These are phyloP conservation scores for Venusia cambrica DNA, from an alignment of 2,888 invertebrate genomes.

Conservation along the genomic window DNA sequence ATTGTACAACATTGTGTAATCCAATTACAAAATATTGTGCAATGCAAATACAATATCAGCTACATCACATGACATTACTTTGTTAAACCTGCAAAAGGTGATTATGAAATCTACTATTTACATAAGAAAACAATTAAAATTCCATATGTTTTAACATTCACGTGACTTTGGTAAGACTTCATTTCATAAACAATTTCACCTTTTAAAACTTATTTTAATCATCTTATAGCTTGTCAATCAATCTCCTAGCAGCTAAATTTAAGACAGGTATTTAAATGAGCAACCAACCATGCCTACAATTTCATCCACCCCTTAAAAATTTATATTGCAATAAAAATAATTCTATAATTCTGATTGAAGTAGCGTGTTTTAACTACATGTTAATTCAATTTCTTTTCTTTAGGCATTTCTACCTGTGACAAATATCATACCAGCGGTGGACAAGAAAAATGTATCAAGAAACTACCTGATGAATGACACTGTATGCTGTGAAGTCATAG, in stretches of 20 bases:
- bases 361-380: too few species aligned
- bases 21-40: too few species aligned
- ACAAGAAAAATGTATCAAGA: conserved; percentile 89
- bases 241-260: too few species aligned
- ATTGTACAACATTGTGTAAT: conserved; percentile 27
- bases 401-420: conserved; percentile 85
- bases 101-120: background rate
- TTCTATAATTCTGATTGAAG: background rate
- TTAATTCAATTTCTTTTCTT: conserved; percentile 16
- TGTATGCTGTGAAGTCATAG: conserved; percentile 93
- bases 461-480: conserved; percentile 91
- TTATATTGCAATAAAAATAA: too few species aligned
- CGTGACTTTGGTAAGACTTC: background rate
- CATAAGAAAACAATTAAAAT: conserved; percentile 9
- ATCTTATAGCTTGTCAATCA: too few species aligned
- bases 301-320: too few species aligned
- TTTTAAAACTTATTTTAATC: background rate
- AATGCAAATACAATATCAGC: too few species aligned
- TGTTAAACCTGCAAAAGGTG: too few species aligned
- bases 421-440: conserved; percentile 88
- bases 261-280: too few species aligned
- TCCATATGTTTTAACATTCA: background rate
- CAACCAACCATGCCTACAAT: too few species aligned
- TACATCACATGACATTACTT: too few species aligned
- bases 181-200: too few species aligned